These are phyloP conservation scores for Lasiommata megera DNA, from an alignment of 2,888 invertebrate genomes.

Conservation along the genomic window DNA sequence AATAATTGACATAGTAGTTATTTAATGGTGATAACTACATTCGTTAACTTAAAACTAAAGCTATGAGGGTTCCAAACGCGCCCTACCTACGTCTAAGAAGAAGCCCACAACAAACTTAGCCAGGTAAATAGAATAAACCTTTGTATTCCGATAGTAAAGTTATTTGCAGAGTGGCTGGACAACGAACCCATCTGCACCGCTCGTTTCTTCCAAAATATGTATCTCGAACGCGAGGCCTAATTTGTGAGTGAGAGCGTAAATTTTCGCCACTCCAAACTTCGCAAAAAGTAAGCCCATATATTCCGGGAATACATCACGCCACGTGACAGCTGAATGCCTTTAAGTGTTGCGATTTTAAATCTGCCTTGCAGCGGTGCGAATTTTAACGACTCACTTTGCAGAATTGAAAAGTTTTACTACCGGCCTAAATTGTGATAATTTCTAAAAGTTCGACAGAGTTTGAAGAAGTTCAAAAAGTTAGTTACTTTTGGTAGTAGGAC, in stretches of 20 bases:
- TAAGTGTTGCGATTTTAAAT: conserved; percentile 59
- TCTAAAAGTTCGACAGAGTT: background rate
- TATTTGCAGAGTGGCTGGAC: too few relatives aligned
- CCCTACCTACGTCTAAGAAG: too few relatives aligned
- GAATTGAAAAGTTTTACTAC: background rate
- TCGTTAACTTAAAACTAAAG: too few relatives aligned
- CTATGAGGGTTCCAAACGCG: too few relatives aligned
- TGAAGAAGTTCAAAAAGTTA: too few relatives aligned
- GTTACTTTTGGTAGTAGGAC: too few relatives aligned
- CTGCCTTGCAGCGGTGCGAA: conserved; percentile 10
- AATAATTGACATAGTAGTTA: too few relatives aligned
- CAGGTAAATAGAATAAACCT: too few relatives aligned
- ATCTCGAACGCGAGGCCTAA: conserved; percentile 49
- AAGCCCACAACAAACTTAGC: too few relatives aligned
- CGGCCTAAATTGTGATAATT: background rate
- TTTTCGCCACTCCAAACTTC: conserved; percentile 43
- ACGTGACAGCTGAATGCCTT: conserved; percentile 67
- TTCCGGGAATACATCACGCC: conserved; percentile 64
- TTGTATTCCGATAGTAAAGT: too few relatives aligned
- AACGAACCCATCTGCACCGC: background rate
- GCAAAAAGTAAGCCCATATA: conserved; percentile 70
- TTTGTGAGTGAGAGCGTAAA: conserved; percentile 55
- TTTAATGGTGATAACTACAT: too few relatives aligned
- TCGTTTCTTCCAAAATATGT: conserved; percentile 37
- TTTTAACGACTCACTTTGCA: conserved; percentile 9